Base-by-base conservation (phyloP, 2,113 vertebrate species). In the Chunga burmeisteri region DNA sequence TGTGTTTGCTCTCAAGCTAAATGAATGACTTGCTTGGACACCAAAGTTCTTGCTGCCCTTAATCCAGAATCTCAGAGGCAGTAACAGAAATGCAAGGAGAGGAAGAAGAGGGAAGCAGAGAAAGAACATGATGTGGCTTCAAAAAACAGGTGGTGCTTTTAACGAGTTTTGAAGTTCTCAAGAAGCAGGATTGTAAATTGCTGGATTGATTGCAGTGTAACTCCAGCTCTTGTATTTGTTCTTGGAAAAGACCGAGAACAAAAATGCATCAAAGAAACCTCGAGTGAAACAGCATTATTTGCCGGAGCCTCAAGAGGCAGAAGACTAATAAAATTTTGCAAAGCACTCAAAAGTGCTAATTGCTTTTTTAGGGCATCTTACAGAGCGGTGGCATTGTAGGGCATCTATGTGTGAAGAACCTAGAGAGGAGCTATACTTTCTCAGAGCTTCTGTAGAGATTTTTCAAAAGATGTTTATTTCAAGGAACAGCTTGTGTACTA, bases 301-400 rank as follows among this genome's bases (percentile, higher is more conserved):
- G 73, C 95, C 94, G 91, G 38, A 89, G 84, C 91, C 86, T 81
- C 70, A 58, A 94, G 93, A 94, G 65, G 58, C 74, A 89, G 59
- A 47, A 82, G 91, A 81, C 65, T 63, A 73, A 82, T 55, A 55
- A 72, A 73, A 88, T 58, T 59, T 55, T 95, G 81, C 87, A 91
- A 91, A 93, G 75, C 82, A 50, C 67, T 86, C 82, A 9, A 62
- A 97, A 96, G 80, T 85, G 82, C 71, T 97, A 95, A 98, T 95
- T 95, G 93, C 44, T 71, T 81, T 66, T 90, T 75, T 34, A 91
- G 85, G 53, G 66, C 55, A 20, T 87, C 74, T 93, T 53, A 16
- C 17, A 22, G 62, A 92, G 65, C 2, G 6, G 74, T 68, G 88
- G 36, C 47, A 75, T 63, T 36, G 91, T 3, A 50, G 80, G 70